phyloP scores from a whole-genome alignment of 1,140 invertebrate species.

The Drosophila suzukii region DNA sequence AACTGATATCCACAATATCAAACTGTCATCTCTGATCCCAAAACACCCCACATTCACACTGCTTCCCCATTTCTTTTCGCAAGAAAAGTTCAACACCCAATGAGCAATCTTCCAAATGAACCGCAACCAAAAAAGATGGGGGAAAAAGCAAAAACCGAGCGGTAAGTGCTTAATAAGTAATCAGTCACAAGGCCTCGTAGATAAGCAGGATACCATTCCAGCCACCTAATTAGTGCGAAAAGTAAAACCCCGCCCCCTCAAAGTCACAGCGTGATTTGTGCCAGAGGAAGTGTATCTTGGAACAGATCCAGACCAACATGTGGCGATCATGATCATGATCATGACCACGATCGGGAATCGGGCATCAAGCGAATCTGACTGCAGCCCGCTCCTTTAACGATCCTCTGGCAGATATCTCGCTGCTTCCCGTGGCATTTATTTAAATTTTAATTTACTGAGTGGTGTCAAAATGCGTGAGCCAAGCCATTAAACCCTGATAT shows the following conservation, averaged over 20 bases:
- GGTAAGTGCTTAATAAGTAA: conserved; percentile 75
- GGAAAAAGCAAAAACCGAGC: conserved; percentile 7
- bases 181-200: conserved; percentile 59
- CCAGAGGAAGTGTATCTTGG: conserved; percentile 16
- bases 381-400: conserved; percentile 45
- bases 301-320: conserved; percentile 44
- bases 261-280: conserved; percentile 18
- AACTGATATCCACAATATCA: conserved; percentile 4
- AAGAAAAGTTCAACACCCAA: conserved; percentile 71
- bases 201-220: conserved; percentile 42
- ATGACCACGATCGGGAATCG: conserved; percentile 15
- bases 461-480: conserved; percentile 71
- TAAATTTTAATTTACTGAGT: conserved; percentile 58
- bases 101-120: conserved; percentile 69
- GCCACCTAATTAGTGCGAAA: conserved; percentile 61
- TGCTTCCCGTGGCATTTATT: conserved; percentile 48
- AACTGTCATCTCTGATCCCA: conserved; percentile 17
- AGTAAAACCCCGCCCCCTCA: not conserved
- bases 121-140: conserved; percentile 20
- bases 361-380: conserved; percentile 10
- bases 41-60: not conserved
- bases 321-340: conserved; percentile 35
- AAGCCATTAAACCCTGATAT: conserved; percentile 58
- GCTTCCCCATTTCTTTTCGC: conserved; percentile 20
- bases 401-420: conserved; percentile 10